Base-by-base conservation (phyloP, 2,113 vertebrate species). In the Urocynchramus pylzowi region DNA sequence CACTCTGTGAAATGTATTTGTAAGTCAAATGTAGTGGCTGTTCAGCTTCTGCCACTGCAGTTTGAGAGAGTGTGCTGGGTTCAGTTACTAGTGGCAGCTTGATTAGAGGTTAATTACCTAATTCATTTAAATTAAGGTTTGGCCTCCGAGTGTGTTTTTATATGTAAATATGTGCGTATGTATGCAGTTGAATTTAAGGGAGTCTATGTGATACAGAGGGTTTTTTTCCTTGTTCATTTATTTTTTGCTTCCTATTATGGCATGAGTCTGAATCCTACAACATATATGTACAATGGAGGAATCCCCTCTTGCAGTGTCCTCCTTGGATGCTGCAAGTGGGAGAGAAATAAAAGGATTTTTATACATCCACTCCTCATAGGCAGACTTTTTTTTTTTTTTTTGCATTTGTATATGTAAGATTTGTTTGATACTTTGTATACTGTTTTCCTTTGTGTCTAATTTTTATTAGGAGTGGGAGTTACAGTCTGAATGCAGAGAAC, bases 401-500 rank as follows among this genome's bases (percentile, higher is more conserved):
- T 84, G 11, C 9, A 49, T 88, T 83, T 81, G 7, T 42, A 23
- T 57, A 22, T n/a, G 2, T 73, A 73, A 90, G 50, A 28, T 10
- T 90, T 39, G 5, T 47, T 75, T 75, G 37, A 60, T 56, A 30
- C 28, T 77, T 45, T 75, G 4, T 68, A 13, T 30, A 9, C 13
- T 93, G 30, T 93, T 87, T 84, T 79, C 17, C 6, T 95, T 68
- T 93, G 5, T 95, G 56, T 97, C 67, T 95, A 4, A 70, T 78
- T 80, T 89, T 88, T 80, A 31, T 61, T 95, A 98, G 98, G 78
- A 39, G 84, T 78, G 96, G 90, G 63, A 97, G 76, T 90, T 92
- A 97, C 39, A 92, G 93, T 90, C 83, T 97, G 37, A 98, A 98
- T 76, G 2, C 95, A 80, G 97, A 97, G 22, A 97, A 96, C 87